Percentiles rank a stretch among this genome's conserved stretches.
Conservation (phyloP, 2,113 vertebrate species). For the Myrmophylax atrothorax region DNA sequence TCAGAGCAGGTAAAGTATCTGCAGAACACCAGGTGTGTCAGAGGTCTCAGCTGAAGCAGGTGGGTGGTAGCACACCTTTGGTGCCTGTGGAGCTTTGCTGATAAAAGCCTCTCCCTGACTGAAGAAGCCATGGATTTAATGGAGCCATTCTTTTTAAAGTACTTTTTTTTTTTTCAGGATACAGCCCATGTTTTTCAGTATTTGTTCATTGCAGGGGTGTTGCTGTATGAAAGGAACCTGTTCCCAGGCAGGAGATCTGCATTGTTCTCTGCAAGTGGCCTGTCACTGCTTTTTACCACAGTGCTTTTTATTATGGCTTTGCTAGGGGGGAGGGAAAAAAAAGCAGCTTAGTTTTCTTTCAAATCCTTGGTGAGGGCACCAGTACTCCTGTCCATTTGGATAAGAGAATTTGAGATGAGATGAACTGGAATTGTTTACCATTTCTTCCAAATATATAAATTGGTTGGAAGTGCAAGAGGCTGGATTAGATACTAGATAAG, state of each 20-base stretch:
- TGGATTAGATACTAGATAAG: background rate
- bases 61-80: background rate
- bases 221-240: background rate
- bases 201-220: background rate
- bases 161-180: background rate
- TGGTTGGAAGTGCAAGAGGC: background rate
- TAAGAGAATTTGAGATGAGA: background rate
- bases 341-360: background rate
- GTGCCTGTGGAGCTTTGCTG: background rate
- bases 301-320: background rate
- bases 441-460: background rate
- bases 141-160: background rate
- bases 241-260: background rate
- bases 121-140: background rate
- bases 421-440: background rate
- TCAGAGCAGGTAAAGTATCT: background rate
- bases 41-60: background rate
- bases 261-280: background rate
- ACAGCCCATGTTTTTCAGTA: background rate
- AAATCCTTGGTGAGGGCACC: background rate
- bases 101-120: background rate
- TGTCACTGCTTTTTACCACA: background rate
- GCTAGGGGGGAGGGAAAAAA: fast-evolving
- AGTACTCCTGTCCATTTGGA: background rate
- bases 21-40: fast-evolving